Evolutionary conservation across 1,140 invertebrate genomes (phyloP).

Genomic region (Diploscapter pachys): DNA sequence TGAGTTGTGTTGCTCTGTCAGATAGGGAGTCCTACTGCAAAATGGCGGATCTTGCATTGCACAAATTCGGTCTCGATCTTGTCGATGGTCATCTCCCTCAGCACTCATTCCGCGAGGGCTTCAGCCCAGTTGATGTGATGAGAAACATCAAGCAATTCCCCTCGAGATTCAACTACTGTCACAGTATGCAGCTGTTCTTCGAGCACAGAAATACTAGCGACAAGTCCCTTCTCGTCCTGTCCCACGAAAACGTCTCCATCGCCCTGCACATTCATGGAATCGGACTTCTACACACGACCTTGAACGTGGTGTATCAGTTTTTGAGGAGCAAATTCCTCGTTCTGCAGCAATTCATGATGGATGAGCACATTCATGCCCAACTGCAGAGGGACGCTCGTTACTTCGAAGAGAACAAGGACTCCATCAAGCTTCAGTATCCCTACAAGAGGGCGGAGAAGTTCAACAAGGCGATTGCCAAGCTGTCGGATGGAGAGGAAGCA

Average conservation of each 20-base stretch:
- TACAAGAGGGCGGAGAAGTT: conserved; percentile 92
- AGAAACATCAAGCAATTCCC: conserved; percentile 93
- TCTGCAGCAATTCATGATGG: conserved; percentile 95
- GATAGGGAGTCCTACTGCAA: conserved; percentile 95
- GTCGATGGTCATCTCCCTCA: conserved; percentile 88
- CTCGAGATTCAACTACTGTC: conserved; percentile 85
- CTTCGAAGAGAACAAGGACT: conserved; percentile 67
- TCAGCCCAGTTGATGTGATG: conserved; percentile 98
- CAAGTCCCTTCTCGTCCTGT: conserved; percentile 85
- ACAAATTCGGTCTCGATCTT: conserved; percentile 77
- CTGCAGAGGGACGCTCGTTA: conserved; percentile 80
- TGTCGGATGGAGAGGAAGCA: conserved; percentile 79
- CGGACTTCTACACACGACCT: conserved; percentile 94
- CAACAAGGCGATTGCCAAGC: conserved; percentile 81
- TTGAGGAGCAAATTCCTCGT: conserved; percentile 85
- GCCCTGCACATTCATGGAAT: conserved; percentile 94
- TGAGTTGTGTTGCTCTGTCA: conserved; percentile 91
- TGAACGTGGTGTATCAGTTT: conserved; percentile 70
- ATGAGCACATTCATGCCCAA: conserved; percentile 94
- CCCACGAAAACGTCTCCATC: conserved; percentile 90
- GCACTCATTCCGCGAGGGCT: conserved; percentile 86
- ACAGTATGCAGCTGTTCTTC: conserved; percentile 71
- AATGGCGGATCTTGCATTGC: conserved; percentile 85
- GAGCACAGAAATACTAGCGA: conserved; percentile 78
- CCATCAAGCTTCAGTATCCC: conserved; percentile 64